Evolutionary conservation across 2,888 invertebrate genomes (phyloP).

Genomic region (Tanypteryx hageni): DNA sequence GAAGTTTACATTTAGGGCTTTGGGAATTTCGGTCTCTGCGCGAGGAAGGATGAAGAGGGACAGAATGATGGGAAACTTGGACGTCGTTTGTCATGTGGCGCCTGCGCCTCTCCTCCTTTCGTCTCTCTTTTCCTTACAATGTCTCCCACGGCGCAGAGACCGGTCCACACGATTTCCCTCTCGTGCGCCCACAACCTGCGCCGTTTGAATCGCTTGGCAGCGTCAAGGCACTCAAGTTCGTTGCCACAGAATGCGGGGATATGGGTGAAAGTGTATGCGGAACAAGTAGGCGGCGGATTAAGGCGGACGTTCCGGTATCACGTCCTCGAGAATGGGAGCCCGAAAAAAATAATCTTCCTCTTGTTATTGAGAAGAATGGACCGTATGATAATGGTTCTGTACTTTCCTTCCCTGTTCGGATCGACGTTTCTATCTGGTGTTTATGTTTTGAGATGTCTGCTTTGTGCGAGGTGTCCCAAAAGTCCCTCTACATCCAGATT

Average conservation of each 20-base stretch:
- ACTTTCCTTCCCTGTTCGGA: no score
- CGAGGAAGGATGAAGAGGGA: background rate
- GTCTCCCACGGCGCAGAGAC: background rate
- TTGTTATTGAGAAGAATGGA: background rate
- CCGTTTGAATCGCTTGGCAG: background rate
- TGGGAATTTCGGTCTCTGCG: background rate
- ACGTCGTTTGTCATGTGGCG: background rate
- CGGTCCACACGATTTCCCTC: background rate
- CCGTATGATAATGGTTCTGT: background rate
- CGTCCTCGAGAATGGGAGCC: background rate
- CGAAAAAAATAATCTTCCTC: background rate
- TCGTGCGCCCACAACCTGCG: background rate
- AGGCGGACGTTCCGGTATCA: background rate
- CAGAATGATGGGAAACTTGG: background rate
- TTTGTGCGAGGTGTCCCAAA: no score
- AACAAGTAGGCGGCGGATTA: conserved; percentile 31
- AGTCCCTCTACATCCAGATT: no score
- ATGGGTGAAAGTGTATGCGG: background rate
- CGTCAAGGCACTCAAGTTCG: conserved; percentile 31
- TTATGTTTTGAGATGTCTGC: no score
- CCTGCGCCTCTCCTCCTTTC: background rate
- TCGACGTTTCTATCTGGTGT: no score
- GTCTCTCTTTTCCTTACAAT: background rate
- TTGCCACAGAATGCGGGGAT: conserved; percentile 14
- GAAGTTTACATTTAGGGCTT: background rate